Conservation (phyloP, 2,113 vertebrate species). For the Elephantulus edwardii region DNA sequence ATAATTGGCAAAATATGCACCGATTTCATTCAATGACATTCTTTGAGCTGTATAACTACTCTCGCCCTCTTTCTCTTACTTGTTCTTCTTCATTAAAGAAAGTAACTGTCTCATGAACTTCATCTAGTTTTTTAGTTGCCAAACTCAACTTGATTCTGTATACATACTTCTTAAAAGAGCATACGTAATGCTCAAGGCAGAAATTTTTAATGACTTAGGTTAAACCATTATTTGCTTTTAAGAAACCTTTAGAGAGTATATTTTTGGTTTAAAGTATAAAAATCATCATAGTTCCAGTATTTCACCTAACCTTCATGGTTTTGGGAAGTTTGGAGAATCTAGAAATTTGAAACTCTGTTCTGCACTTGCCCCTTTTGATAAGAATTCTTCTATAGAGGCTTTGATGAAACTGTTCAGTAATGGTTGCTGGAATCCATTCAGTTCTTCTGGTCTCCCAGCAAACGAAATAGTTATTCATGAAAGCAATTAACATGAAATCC, state of each 20-base stretch:
- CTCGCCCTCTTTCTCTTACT: too few relatives aligned
- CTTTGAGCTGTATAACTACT: too few relatives aligned
- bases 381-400: not conserved
- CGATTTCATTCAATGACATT: too few relatives aligned
- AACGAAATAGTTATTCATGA: not conserved
- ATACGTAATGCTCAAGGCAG: not conserved
- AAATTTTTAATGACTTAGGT: not conserved
- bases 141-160: too few relatives aligned
- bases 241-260: not conserved
- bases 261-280: not conserved
- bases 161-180: too few relatives aligned
- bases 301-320: not conserved
- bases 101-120: too few relatives aligned
- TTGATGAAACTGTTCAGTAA: not conserved
- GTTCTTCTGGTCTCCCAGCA: not conserved
- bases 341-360: not conserved
- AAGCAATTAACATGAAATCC: not conserved
- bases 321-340: not conserved
- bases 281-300: not conserved
- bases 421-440: not conserved
- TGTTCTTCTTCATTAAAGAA: too few relatives aligned
- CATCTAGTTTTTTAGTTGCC: too few relatives aligned
- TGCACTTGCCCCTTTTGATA: not conserved
- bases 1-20: too few relatives aligned
- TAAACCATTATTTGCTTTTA: not conserved